Conservation (phyloP, 2,888 invertebrate genomes). For the Eudasyphora cyanicolor region DNA sequence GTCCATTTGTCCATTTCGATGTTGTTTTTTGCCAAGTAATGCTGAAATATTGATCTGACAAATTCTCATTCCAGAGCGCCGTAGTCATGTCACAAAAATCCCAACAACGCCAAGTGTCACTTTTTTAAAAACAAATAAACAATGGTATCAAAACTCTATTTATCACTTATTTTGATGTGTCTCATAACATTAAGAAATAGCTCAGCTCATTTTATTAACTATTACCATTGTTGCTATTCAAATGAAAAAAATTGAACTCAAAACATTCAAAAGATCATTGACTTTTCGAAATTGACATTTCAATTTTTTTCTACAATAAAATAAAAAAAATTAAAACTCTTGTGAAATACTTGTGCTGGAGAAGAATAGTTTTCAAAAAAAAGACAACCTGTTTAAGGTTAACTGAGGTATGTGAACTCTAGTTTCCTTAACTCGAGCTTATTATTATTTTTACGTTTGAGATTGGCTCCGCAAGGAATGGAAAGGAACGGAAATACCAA, state of each 20-base stretch:
- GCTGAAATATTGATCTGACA: neutral
- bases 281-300: constrained; percentile 50
- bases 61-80: constrained; percentile 7
- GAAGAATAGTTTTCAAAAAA: constrained; percentile 1
- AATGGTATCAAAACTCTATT: constrained; percentile 50
- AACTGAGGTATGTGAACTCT: constrained; percentile 52
- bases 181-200: neutral
- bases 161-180: constrained; percentile 41
- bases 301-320: neutral
- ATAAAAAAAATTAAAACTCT: too few relatives aligned
- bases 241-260: constrained; percentile 21
- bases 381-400: constrained; percentile 48
- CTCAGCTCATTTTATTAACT: neutral
- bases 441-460: constrained; percentile 6
- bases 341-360: constrained; percentile 6
- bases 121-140: constrained; percentile 15
- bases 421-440: neutral
- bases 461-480: neutral
- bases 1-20: neutral
- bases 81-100: neutral
- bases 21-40: constrained; percentile 11
- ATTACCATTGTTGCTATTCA: neutral
- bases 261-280: constrained; percentile 47
- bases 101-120: constrained; percentile 15
- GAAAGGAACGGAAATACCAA: constrained; percentile 27